Evolutionary conservation across 2,888 invertebrate species (phyloP).

Genomic region (Polymixis lichenea): DNA sequence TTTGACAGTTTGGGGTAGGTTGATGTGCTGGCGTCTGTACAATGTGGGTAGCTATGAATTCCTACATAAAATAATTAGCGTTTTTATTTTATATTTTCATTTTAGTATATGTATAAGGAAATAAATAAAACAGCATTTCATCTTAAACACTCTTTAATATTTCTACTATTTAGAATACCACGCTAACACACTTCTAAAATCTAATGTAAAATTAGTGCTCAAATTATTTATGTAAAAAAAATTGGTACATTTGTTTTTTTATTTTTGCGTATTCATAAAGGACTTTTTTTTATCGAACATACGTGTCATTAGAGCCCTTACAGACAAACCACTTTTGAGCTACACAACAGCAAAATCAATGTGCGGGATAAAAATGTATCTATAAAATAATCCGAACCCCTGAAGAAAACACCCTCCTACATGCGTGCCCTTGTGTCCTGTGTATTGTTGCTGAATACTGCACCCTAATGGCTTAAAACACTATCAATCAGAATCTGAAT

Average conservation of each 20-base stretch:
- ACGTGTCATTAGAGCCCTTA: background rate
- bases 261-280: background rate
- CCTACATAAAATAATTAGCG: no score
- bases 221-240: no score
- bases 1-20: no score
- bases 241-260: background rate
- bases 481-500: no score
- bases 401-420: background rate
- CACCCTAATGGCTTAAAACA: no score
- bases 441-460: background rate
- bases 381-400: no score
- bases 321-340: background rate
- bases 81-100: no score
- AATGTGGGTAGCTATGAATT: no score
- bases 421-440: background rate
- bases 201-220: no score
- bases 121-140: conserved; percentile 5
- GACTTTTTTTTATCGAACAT: background rate
- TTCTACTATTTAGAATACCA: background rate
- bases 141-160: background rate
- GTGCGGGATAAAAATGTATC: background rate
- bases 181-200: background rate
- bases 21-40: no score
- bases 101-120: background rate
- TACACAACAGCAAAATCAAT: background rate